phyloP scores from a whole-genome alignment of 2,797 vertebrate genomes.

The Eospalax fontanierii region DNA sequence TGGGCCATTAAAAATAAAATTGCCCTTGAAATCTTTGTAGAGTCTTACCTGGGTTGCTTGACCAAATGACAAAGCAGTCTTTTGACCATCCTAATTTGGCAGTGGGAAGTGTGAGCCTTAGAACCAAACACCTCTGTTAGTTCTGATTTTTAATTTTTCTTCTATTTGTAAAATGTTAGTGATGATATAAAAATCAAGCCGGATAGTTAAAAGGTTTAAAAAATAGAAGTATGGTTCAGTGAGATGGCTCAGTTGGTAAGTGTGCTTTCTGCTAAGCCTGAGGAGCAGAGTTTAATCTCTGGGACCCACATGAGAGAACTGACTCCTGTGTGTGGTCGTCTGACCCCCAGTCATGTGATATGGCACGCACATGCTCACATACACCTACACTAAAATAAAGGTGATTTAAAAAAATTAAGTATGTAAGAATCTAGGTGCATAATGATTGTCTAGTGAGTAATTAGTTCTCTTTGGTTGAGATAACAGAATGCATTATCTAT shows the following conservation, averaged over 20 bases:
- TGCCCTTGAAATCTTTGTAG: slow-evolving; percentile 26
- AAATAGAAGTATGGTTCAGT: neutral
- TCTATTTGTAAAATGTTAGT: slow-evolving; percentile 61
- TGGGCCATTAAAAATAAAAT: slow-evolving; percentile 55
- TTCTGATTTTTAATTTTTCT: slow-evolving; percentile 40
- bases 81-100: slow-evolving; percentile 16
- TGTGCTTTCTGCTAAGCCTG: neutral
- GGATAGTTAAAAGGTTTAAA: slow-evolving; percentile 39
- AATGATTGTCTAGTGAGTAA: neutral
- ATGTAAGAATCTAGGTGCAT: neutral
- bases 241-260: neutral
- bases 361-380: too few species aligned
- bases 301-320: neutral
- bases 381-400: neutral
- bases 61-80: neutral
- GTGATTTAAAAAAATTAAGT: neutral
- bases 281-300: neutral
- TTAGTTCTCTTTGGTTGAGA: slow-evolving; percentile 57
- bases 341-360: neutral
- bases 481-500: slow-evolving; percentile 49
- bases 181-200: neutral
- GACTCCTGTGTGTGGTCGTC: neutral
- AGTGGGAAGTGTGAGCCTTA: neutral
- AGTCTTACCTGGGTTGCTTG: slow-evolving; percentile 63
- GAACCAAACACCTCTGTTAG: slow-evolving; percentile 7